Evolutionary conservation across 2,888 invertebrate genomes (phyloP).

Genomic region (Rhamphomyia laevipes): DNA sequence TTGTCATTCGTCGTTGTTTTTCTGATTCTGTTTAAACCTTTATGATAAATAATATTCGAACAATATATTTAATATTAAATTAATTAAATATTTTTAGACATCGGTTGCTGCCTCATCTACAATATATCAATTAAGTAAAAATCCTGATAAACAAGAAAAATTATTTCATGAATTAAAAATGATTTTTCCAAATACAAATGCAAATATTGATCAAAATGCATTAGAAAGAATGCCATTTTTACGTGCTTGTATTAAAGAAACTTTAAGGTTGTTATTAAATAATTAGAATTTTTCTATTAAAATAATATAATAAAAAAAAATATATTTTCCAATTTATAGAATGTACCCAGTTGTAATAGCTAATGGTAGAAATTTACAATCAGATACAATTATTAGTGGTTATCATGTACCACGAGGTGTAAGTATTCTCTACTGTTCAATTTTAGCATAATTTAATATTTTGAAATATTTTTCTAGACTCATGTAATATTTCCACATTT

Average conservation of each 20-base stretch:
- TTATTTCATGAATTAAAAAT: slow-evolving; percentile 50
- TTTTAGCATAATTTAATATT: not conserved
- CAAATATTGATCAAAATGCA: slow-evolving; percentile 45
- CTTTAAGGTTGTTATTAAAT: slow-evolving; percentile 45
- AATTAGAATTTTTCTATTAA: not conserved
- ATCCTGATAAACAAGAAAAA: slow-evolving; percentile 52
- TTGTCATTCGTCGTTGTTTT: no score
- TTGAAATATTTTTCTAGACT: slow-evolving; percentile 42
- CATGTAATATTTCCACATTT: slow-evolving; percentile 70
- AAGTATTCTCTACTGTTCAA: slow-evolving; percentile 27
- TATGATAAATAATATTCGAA: no score
- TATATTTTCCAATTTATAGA: slow-evolving; percentile 36
- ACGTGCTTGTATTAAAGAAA: slow-evolving; percentile 66
- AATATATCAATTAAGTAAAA: slow-evolving; percentile 61
- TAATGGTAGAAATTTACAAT: slow-evolving; percentile 63
- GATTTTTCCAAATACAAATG: slow-evolving; percentile 43
- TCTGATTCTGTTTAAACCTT: no score
- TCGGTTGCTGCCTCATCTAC: slow-evolving; percentile 64
- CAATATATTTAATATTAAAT: slow-evolving; percentile 2
- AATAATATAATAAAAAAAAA: not conserved
- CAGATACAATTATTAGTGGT: slow-evolving; percentile 62
- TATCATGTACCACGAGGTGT: slow-evolving; percentile 74
- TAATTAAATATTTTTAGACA: slow-evolving; percentile 38
- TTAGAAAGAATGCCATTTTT: slow-evolving; percentile 57
- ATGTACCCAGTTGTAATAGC: slow-evolving; percentile 74